phyloP scores from a whole-genome alignment of 1,140 invertebrate genomes.

The Caenorhabditis tropicalis region DNA sequence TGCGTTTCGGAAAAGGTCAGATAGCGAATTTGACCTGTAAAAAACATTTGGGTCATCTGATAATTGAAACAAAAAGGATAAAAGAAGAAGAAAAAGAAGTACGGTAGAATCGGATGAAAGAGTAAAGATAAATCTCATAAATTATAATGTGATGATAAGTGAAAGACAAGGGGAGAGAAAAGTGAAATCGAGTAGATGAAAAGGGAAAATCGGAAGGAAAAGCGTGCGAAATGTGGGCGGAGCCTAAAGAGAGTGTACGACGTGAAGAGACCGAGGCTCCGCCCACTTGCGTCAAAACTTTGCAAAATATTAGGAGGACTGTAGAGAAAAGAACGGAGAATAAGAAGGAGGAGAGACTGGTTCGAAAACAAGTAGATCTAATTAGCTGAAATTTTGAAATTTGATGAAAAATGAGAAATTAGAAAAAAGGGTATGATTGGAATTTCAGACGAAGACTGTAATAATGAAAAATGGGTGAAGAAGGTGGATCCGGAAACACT shows the following conservation, averaged over 20 bases:
- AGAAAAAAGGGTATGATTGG: not conserved
- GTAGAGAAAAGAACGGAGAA: not conserved
- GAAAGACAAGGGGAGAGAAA: not conserved
- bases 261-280: conserved; percentile 11
- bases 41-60: not conserved
- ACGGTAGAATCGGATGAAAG: not conserved
- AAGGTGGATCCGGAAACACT: not conserved
- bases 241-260: not conserved
- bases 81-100: not conserved
- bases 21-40: conserved; percentile 40
- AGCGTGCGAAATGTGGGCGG: conserved; percentile 41
- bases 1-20: conserved; percentile 34
- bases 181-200: not conserved
- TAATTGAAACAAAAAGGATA: not conserved
- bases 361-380: not conserved
- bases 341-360: not conserved
- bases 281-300: conserved; percentile 6
- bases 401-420: too few species aligned
- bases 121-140: conserved; percentile 21
- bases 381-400: not conserved
- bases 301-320: not conserved
- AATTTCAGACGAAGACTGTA: not conserved
- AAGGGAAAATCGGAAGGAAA: conserved; percentile 5
- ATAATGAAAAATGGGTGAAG: not conserved
- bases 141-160: conserved; percentile 21